Percentiles rank a stretch among this genome's conserved stretches.
These are phyloP conservation scores for Tadarida brasiliensis DNA, from an alignment of 2,797 vertebrate species.

Conservation along the genomic window DNA sequence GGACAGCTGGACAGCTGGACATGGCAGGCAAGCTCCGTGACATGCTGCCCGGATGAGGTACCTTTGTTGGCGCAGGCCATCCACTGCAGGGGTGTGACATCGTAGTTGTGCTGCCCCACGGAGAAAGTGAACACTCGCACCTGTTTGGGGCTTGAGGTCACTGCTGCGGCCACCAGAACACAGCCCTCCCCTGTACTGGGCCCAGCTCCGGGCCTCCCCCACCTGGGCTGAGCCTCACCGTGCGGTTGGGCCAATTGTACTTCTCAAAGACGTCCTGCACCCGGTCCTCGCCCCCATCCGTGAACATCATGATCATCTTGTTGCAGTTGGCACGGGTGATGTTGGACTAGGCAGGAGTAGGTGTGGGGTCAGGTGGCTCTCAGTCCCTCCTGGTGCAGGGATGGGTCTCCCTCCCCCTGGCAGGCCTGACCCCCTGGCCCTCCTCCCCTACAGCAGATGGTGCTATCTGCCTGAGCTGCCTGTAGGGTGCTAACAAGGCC, in stretches of 20 bases:
- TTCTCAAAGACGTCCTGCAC: constrained; percentile 98
- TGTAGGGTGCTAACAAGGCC: constrained; percentile 50
- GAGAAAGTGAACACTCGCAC: constrained; percentile 99
- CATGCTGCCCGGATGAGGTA: constrained; percentile 63
- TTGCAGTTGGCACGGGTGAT: constrained; percentile 98
- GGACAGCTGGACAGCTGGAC: background rate
- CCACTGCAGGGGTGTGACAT: constrained; percentile 98
- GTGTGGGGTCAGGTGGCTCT: background rate
- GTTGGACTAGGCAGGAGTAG: constrained; percentile 90
- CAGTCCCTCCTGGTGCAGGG: background rate
- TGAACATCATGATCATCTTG: constrained; percentile 99
- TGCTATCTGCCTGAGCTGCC: background rate
- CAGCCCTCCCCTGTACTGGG: background rate
- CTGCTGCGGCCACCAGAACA: accelerated
- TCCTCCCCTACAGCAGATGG: background rate
- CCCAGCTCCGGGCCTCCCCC: background rate
- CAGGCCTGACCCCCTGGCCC: background rate
- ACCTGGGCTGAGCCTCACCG: constrained; percentile 88
- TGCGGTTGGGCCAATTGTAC: constrained; percentile 99
- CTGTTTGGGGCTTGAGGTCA: constrained; percentile 84
- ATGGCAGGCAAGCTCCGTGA: background rate
- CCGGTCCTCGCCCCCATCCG: constrained; percentile 97
- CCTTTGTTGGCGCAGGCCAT: constrained; percentile 99
- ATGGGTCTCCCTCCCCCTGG: background rate
- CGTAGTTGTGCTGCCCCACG: constrained; percentile 98